Conservation (phyloP, 2,113 vertebrate species). For the Dasyornis broadbenti region DNA sequence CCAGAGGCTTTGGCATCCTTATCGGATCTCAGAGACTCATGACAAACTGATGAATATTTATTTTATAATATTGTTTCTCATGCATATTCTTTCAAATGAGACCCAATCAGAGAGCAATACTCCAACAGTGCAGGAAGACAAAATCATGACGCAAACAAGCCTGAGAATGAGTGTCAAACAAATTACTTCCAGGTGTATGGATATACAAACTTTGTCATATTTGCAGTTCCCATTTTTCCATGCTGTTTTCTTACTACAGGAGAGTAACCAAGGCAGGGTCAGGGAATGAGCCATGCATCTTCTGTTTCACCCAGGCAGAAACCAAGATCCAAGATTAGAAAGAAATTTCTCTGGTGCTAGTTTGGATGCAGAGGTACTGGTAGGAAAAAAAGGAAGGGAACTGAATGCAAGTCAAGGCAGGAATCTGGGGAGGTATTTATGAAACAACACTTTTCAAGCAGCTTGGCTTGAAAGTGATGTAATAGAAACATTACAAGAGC, state of each 20-base stretch:
- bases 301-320: background rate
- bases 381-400: conserved; percentile 14
- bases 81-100: background rate
- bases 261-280: background rate
- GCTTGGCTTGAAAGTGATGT: background rate
- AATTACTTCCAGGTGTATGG: background rate
- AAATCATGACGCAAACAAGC: background rate
- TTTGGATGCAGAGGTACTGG: background rate
- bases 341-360: background rate
- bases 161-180: background rate
- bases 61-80: background rate
- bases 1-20: background rate
- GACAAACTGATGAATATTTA: background rate
- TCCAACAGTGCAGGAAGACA: background rate
- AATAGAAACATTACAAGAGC: background rate
- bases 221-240: background rate
- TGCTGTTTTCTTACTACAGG: background rate
- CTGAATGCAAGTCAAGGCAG: background rate
- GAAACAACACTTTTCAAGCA: conserved; percentile 16
- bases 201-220: background rate
- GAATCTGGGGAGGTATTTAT: background rate
- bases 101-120: background rate
- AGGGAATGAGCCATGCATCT: background rate
- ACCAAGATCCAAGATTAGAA: background rate
- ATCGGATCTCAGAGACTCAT: background rate